phyloP scores from a whole-genome alignment of 2,113 vertebrate species.

The Rhabdomys dilectus region DNA sequence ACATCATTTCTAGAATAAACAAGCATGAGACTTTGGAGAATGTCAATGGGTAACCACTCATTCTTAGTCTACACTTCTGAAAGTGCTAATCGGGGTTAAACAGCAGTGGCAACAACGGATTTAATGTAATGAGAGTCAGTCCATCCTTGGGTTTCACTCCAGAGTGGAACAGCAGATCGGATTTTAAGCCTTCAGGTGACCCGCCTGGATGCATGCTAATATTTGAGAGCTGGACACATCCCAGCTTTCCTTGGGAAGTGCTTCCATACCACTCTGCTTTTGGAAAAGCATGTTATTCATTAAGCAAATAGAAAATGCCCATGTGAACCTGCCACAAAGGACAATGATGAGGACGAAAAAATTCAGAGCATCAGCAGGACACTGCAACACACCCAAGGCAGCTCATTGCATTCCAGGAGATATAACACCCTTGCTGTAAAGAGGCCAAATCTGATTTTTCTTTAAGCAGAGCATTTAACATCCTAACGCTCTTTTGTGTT shows the following conservation, averaged over 20 bases:
- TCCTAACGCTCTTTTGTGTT: constrained; percentile 2
- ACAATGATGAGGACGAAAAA: background rate
- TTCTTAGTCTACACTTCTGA: background rate
- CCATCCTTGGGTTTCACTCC: background rate
- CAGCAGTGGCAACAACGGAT: background rate
- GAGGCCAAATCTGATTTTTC: constrained; percentile 28
- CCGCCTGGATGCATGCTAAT: background rate
- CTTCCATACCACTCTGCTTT: background rate
- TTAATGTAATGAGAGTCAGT: background rate
- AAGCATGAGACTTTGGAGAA: background rate
- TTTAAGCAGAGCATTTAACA: constrained; percentile 25
- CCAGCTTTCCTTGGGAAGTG: background rate
- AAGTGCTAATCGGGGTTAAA: background rate
- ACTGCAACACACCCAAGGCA: background rate
- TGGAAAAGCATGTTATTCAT: background rate
- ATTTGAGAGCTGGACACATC: background rate
- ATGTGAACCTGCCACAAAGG: background rate
- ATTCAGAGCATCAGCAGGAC: background rate
- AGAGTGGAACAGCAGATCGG: too few relatives aligned
- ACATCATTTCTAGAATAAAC: background rate
- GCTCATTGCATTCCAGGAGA: background rate
- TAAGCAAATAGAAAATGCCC: background rate
- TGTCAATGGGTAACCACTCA: background rate
- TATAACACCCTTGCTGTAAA: background rate
- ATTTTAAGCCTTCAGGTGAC: background rate